Percentiles rank a stretch among this genome's conserved stretches.
Conservation (phyloP, 2,888 invertebrate species). For the Cacoxenus indagator region DNA sequence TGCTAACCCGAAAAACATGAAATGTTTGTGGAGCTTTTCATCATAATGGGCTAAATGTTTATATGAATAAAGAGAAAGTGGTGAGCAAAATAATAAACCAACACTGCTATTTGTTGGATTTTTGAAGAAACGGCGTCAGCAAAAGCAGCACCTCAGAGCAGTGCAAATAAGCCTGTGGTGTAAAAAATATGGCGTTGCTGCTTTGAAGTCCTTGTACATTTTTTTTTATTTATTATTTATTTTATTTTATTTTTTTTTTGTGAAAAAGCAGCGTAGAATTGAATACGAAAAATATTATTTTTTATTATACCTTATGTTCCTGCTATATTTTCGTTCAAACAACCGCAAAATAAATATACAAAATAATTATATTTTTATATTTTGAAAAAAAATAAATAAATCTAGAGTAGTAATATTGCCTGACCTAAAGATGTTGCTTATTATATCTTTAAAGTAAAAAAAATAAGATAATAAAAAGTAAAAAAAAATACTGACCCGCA, state of each 20-base stretch:
- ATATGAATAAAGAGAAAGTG: neutral
- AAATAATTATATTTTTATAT: neutral
- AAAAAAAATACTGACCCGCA: no score
- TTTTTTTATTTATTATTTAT: neutral
- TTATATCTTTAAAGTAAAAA: no score
- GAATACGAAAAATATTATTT: neutral
- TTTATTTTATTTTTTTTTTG: neutral
- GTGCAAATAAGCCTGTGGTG: conserved; percentile 40
- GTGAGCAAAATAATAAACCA: neutral
- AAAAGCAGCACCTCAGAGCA: no score
- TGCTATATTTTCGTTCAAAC: neutral
- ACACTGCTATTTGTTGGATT: neutral
- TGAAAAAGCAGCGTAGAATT: neutral
- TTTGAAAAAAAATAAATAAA: neutral
- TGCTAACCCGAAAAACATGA: no score
- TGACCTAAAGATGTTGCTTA: no score
- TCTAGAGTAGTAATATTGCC: no score
- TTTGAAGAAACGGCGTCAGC: no score
- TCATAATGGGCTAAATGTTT: neutral
- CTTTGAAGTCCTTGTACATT: neutral
- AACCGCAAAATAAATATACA: conserved; percentile 10
- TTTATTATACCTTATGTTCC: neutral
- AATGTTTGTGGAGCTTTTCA: neutral
- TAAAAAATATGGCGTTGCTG: conserved; percentile 35
- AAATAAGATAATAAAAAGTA: no score